Percentiles rank a stretch among this genome's conserved stretches.
Conservation (phyloP, 2,113 vertebrate species). For the Indicator maculatus region DNA sequence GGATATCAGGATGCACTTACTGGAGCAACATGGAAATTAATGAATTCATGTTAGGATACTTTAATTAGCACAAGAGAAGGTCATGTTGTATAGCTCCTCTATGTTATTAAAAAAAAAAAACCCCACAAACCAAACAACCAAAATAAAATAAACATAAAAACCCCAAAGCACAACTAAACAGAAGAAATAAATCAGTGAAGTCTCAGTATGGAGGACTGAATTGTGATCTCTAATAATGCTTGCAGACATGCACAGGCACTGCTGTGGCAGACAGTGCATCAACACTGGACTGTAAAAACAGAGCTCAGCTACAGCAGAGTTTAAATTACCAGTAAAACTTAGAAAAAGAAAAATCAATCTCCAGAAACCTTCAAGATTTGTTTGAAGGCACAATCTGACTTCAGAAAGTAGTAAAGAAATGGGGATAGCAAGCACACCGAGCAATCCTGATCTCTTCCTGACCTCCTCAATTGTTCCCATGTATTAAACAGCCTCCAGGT, state of each 20-base stretch:
- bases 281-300: background rate
- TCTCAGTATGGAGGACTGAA: background rate
- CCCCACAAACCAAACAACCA: too few species aligned
- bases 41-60: background rate
- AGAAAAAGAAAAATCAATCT: too few species aligned
- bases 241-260: background rate
- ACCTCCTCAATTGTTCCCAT: background rate
- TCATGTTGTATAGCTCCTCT: background rate
- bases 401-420: background rate
- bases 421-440: accelerated
- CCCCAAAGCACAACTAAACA: background rate
- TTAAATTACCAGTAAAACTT: background rate
- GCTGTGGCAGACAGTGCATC: accelerated
- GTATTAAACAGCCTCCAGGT: background rate
- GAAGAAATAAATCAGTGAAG: background rate
- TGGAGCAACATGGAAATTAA: background rate
- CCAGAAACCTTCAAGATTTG: background rate
- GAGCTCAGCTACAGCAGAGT: background rate
- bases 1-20: background rate
- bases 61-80: background rate
- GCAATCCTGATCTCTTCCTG: background rate
- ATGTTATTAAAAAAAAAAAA: background rate
- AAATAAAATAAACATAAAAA: too few species aligned
- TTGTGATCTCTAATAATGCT: background rate
- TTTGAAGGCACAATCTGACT: background rate